Percentiles rank a stretch among this genome's conserved stretches.
These are phyloP conservation scores for Enteromius viviparus DNA, from an alignment of 2,797 vertebrate genomes.

Conservation along the genomic window DNA sequence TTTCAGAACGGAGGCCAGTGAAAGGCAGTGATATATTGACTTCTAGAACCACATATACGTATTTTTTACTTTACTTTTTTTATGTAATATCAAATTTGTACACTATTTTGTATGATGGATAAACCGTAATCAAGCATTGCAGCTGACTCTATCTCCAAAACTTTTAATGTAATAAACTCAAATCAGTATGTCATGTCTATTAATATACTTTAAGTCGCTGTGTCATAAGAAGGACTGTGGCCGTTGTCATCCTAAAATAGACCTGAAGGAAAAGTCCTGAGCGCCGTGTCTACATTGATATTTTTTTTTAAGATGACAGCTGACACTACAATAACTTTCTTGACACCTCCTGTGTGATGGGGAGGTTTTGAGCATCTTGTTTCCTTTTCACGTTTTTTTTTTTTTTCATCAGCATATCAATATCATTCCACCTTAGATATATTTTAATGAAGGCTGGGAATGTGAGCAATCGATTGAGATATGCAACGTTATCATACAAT, in stretches of 20 bases:
- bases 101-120: neutral
- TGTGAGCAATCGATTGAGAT: neutral
- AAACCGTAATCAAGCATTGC: neutral
- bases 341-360: neutral
- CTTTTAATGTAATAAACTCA: neutral
- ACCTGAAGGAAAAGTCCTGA: neutral
- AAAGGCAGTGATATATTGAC: neutral
- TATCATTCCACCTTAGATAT: neutral
- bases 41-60: neutral
- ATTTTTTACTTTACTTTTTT: neutral
- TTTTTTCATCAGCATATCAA: slow-evolving; percentile 12
- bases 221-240: neutral
- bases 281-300: neutral
- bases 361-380: neutral
- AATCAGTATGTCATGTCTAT: neutral
- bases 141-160: too few relatives aligned
- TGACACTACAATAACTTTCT: neutral
- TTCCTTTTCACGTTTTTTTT: neutral
- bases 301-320: neutral
- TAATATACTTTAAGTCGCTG: neutral
- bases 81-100: neutral
- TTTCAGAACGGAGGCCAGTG: neutral
- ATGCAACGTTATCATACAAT: slow-evolving; percentile 1
- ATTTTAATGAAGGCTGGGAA: slow-evolving; percentile 3
- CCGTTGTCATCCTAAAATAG: neutral